phyloP scores from a whole-genome alignment of 2,888 invertebrate genomes.

The Pycnomerus fuliginosus region DNA sequence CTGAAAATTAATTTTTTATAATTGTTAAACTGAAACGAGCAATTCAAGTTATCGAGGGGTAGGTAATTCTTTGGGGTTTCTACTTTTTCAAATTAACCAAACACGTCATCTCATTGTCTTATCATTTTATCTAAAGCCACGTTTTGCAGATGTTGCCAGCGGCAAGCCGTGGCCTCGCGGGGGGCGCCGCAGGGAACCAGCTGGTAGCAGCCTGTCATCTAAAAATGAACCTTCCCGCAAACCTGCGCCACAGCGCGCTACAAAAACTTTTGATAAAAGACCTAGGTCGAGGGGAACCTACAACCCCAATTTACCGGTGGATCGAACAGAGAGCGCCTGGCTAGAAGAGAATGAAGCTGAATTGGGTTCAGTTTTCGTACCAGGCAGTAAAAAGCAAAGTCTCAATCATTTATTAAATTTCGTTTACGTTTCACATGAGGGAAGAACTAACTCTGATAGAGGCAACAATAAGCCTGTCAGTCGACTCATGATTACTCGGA shows the following conservation, averaged over 20 bases:
- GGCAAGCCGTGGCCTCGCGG: constrained; percentile 65
- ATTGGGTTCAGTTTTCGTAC: constrained; percentile 78
- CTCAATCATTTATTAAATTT: constrained; percentile 93
- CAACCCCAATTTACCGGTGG: constrained; percentile 55
- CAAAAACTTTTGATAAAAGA: constrained; percentile 69
- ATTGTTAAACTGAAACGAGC: too few relatives aligned
- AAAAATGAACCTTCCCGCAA: constrained; percentile 69
- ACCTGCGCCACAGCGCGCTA: constrained; percentile 65
- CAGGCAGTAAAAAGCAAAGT: constrained; percentile 88
- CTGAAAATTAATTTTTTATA: constrained; percentile 11
- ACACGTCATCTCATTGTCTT: too few relatives aligned
- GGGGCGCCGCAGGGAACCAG: constrained; percentile 65
- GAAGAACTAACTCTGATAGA: constrained; percentile 29
- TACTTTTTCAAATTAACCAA: too few relatives aligned
- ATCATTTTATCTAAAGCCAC: too few relatives aligned
- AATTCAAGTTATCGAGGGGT: too few relatives aligned
- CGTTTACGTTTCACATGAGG: constrained; percentile 65
- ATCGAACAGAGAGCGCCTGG: constrained; percentile 74
- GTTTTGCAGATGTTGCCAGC: constrained; percentile 50
- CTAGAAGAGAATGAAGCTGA: constrained; percentile 63
- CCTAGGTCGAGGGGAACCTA: constrained; percentile 67
- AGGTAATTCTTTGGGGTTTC: too few relatives aligned
- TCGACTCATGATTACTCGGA: constrained; percentile 54
- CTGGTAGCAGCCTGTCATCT: constrained; percentile 55
- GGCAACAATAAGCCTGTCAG: constrained; percentile 29